Base-by-base conservation (phyloP, 2,888 invertebrate species). In the Perizoma affinitatum region DNA sequence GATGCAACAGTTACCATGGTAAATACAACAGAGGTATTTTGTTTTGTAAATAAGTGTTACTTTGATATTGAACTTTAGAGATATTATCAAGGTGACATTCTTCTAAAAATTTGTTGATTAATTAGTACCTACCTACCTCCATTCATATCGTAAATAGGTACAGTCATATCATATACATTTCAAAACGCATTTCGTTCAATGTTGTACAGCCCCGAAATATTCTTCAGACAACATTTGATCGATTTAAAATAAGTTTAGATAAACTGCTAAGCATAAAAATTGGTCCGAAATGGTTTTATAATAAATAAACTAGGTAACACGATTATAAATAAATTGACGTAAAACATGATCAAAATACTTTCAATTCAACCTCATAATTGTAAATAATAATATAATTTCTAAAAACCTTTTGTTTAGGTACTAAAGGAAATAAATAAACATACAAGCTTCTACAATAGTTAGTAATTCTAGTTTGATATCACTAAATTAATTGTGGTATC, bases 221-320 rank as follows among this genome's bases (percentile, higher is more conserved):
- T 10, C 42, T 5, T 6, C 34, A 4, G 33, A 6, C 40, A 41
- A 45, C 34, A 34, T 46, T 36, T 45, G 34, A 46, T 47, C 35
- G 41, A 36, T 54, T 47, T 52, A 57, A 41, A 46, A 46, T 35
- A 57, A 42, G 7, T 46, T 35, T 40, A 33, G 45, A 11, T 50
- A 45, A 54, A 8, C 40, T 41, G 7, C 38, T 53, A 36, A 38
- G 43, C 34, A 54, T 54, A 42, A 47, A 58, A 61, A 69, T 69
- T 69, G 68, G 67, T 69, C 68, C 68, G 52, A 66, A 64, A 67
- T 56, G 40, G 52, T 38, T 47, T 56, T 22, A 34, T 56, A 59
- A 7, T 47, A 52, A 50, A 38, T 46, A 46, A 65, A 63, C 58
- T 49, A 36, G 54, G 54, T 55, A 46, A 51, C 38, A 59, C 50